Evolutionary conservation across 2,797 vertebrate species (phyloP).

Genomic region (Lagodon rhomboides): DNA sequence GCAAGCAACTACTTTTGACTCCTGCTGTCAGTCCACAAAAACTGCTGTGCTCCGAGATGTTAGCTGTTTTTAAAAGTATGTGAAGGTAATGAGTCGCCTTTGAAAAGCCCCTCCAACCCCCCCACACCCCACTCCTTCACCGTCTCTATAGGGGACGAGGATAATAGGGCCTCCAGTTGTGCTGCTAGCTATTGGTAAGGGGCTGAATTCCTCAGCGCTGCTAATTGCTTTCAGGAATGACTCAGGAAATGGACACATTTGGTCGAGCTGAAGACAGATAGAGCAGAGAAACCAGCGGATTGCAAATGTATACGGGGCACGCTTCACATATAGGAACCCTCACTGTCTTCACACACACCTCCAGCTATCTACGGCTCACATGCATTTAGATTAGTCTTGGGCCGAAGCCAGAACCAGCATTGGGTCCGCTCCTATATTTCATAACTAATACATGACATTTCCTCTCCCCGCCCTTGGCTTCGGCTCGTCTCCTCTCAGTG

Average conservation of each 20-base stretch:
- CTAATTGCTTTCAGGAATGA: slow-evolving; percentile 81
- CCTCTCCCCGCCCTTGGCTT: slow-evolving; percentile 72
- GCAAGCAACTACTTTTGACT: slow-evolving; percentile 27
- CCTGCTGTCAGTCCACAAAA: slow-evolving; percentile 34
- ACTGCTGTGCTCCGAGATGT: background rate
- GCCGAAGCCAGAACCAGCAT: slow-evolving; percentile 53
- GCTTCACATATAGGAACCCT: slow-evolving; percentile 29
- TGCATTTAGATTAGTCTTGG: slow-evolving; percentile 65
- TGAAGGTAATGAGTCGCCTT: slow-evolving; percentile 58
- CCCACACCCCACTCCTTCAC: slow-evolving; percentile 23
- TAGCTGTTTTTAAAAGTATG: slow-evolving; percentile 34
- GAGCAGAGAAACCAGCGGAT: slow-evolving; percentile 49
- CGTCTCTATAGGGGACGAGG: slow-evolving; percentile 68
- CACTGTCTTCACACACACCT: slow-evolving; percentile 42
- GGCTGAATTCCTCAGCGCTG: slow-evolving; percentile 75
- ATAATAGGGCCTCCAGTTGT: slow-evolving; percentile 73
- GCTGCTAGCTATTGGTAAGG: slow-evolving; percentile 59
- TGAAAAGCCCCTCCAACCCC: slow-evolving; percentile 33
- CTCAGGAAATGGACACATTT: slow-evolving; percentile 80
- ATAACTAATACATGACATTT: slow-evolving; percentile 80
- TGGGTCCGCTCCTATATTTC: slow-evolving; percentile 65
- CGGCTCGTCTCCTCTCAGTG: slow-evolving; percentile 50
- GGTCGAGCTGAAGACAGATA: slow-evolving; percentile 67
- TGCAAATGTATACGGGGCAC: slow-evolving; percentile 20
- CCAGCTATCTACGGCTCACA: slow-evolving; percentile 44